Conservation (phyloP, 2,113 vertebrate species). For the Laticauda laticaudata region DNA sequence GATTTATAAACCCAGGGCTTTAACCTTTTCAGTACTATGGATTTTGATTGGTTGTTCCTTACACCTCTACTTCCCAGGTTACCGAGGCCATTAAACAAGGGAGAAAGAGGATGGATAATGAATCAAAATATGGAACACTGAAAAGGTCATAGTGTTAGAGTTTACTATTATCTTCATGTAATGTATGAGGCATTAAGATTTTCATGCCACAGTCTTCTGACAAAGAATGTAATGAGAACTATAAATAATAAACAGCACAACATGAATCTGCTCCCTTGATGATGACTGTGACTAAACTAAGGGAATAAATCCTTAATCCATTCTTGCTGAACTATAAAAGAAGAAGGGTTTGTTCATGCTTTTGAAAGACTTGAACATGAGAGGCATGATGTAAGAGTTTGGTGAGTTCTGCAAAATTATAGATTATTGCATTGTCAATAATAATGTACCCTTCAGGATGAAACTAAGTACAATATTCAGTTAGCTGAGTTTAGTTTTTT, state of each 20-base stretch:
- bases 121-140: conserved; percentile 62
- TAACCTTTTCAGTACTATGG: conserved; percentile 64
- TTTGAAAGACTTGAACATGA: neutral
- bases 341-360: conserved; percentile 11
- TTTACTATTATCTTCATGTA: conserved; percentile 65
- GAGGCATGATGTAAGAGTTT: neutral
- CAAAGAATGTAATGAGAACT: conserved; percentile 70
- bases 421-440: neutral
- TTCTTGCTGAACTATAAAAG: conserved; percentile 35
- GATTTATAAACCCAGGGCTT: conserved; percentile 59
- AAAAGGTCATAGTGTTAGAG: conserved; percentile 68
- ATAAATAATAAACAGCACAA: conserved; percentile 70
- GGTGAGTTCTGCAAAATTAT: neutral
- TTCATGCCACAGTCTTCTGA: conserved; percentile 55
- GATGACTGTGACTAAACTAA: conserved; percentile 55
- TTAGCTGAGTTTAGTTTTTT: neutral
- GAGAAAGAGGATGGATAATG: conserved; percentile 63
- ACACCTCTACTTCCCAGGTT: conserved; percentile 49
- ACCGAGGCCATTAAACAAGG: conserved; percentile 57
- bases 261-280: conserved; percentile 62
- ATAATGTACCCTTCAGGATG: neutral
- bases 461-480: neutral
- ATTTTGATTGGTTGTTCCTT: conserved; percentile 59
- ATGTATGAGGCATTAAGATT: conserved; percentile 72
- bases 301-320: conserved; percentile 50